Base-by-base conservation (phyloP, 2,888 invertebrate genomes). In the Drosophila paracracens region DNA sequence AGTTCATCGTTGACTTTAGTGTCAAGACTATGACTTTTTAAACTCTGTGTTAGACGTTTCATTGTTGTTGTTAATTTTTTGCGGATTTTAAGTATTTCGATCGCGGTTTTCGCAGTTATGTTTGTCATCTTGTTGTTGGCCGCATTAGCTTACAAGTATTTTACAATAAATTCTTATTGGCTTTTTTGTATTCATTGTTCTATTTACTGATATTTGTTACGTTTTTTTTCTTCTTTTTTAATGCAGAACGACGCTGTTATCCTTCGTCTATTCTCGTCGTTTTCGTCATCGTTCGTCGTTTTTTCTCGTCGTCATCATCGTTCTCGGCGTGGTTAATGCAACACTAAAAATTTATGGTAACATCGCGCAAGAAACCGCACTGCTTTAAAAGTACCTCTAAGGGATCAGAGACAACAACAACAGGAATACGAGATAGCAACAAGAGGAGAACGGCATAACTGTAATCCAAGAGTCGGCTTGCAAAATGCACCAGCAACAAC, bases 241-340 rank as follows among this genome's bases (percentile, higher is more conserved):
- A 33, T 52, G 40, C 51, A 80, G 71, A 82, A 74, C 73, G 80
- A 84, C 87, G 83, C 80, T 74, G 62, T 82, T 76, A 74, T 87
- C 80, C 80, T 81, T 82, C 71, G 87, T 74, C 77, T 79, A 66
- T 79, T 72, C 67, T 76, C 73, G 79, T 83, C 68, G 66, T 71
- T 72, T 69, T 79, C 76, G 79, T 83, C 64, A 59, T 71, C 62
- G 36, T 63, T 68, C 40, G 58, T 59, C 48, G 66, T 69, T 38
- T 38, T 38, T 27, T 38, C 43, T 43, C 70, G 54, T 81, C 61
- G 63, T 67, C 54, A 29, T 56, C 40, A 54, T 54, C 52, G 66
- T 75, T 74, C 72, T 77, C 73, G 67, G 74, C 74, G 73, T 78
- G 53, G 48, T 56, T 61, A 69, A 63, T 73, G 67, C 63, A 76